Percentiles rank a stretch among this genome's conserved stretches.
Evolutionary conservation across 2,888 invertebrate genomes (phyloP).

Genomic region (Sturmia bella): DNA sequence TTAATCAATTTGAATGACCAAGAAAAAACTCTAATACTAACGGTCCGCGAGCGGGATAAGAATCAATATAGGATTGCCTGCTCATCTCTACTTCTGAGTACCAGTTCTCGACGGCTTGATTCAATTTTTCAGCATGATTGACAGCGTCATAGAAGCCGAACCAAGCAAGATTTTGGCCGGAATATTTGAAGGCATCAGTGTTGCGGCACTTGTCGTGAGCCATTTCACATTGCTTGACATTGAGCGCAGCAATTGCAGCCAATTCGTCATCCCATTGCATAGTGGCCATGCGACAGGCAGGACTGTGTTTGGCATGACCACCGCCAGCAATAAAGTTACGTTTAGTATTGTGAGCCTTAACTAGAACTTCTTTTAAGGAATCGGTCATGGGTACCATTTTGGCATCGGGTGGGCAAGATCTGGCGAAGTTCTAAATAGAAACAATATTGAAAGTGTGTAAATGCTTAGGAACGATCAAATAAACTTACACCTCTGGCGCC

Average conservation of each 20-base stretch:
- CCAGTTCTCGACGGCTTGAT: no score
- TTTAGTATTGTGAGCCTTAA: slow-evolving; percentile 57
- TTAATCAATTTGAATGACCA: no score
- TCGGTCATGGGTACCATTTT: slow-evolving; percentile 6
- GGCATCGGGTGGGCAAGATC: slow-evolving; percentile 50
- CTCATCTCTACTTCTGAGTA: no score
- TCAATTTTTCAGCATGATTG: no score
- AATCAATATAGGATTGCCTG: no score
- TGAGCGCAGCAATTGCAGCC: slow-evolving; percentile 74
- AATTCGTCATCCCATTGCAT: slow-evolving; percentile 76
- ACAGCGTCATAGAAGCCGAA: no score
- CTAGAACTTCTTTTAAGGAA: neutral
- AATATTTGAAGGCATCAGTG: slow-evolving; percentile 72
- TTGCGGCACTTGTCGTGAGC: slow-evolving; percentile 75
- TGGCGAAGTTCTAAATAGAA: no score
- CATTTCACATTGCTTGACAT: slow-evolving; percentile 74
- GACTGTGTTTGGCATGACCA: neutral
- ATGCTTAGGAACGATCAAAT: no score
- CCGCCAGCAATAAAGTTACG: slow-evolving; percentile 68
- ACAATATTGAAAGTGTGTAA: no score
- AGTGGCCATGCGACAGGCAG: slow-evolving; percentile 77
- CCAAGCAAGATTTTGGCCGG: slow-evolving; percentile 75
- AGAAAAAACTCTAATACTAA: no score
- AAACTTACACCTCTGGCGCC: no score
- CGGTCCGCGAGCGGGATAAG: no score